These are phyloP conservation scores for Xenopus petersii DNA, from an alignment of 2,797 vertebrate species.

Conservation along the genomic window DNA sequence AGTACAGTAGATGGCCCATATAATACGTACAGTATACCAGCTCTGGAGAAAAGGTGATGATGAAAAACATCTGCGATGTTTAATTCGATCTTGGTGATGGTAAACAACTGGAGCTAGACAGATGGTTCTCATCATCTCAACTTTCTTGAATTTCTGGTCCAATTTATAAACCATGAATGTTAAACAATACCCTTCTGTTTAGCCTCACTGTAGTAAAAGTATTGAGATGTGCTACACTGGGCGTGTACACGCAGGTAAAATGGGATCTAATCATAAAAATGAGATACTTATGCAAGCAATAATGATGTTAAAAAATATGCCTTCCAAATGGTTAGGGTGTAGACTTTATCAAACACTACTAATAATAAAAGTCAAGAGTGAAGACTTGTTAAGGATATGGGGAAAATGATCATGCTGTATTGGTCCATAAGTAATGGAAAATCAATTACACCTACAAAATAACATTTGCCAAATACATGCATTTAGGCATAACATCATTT, in stretches of 20 bases:
- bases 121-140: slow-evolving; percentile 14
- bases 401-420: too few species aligned
- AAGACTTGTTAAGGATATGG: too few species aligned
- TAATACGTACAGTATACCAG: not conserved
- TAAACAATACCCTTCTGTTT: not conserved
- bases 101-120: slow-evolving; percentile 12
- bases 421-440: too few species aligned
- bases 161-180: not conserved
- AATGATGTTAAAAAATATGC: too few species aligned
- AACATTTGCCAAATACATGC: too few species aligned
- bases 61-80: slow-evolving; percentile 26
- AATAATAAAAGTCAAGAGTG: too few species aligned
- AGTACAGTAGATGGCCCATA: not conserved
- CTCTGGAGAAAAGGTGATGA: slow-evolving; percentile 6
- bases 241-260: not conserved
- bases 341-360: too few species aligned
- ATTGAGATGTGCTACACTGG: not conserved
- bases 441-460: too few species aligned
- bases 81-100: slow-evolving; percentile 14
- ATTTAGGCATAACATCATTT: too few species aligned
- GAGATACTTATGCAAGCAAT: too few species aligned
- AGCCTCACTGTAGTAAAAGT: not conserved
- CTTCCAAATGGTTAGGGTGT: too few species aligned
- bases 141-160: not conserved
- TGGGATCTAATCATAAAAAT: too few species aligned